Evolutionary conservation across 2,888 invertebrate genomes (phyloP).

Genomic region (Ptychoptera albimana): DNA sequence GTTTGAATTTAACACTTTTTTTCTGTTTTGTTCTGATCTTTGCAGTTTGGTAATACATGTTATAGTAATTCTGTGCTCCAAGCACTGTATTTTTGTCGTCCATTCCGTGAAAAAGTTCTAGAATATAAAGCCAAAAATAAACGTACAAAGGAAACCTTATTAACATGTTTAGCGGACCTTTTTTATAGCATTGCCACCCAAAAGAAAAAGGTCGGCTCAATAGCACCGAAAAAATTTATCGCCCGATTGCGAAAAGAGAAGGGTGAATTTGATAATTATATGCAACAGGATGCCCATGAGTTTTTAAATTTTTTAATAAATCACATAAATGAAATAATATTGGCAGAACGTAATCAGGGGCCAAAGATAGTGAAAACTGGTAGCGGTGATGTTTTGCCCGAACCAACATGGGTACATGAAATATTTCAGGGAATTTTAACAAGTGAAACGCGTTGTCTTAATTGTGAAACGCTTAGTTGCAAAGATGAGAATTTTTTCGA

Average conservation of each 20-base stretch:
- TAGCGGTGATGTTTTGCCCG: conserved; percentile 38
- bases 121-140: conserved; percentile 96
- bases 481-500: conserved; percentile 99
- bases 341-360: conserved; percentile 44
- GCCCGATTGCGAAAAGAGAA: conserved; percentile 96
- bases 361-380: conserved; percentile 15
- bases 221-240: conserved; percentile 99
- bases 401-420: conserved; percentile 99
- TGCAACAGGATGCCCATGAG: conserved; percentile 99
- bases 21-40: conserved; percentile 15
- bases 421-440: conserved; percentile 99
- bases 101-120: conserved; percentile 95
- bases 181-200: conserved; percentile 99
- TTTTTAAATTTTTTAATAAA: conserved; percentile 98
- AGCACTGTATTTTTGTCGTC: conserved; percentile 97
- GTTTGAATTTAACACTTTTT: too few relatives aligned
- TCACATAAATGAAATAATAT: conserved; percentile 93
- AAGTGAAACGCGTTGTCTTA: conserved; percentile 96
- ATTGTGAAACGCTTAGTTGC: conserved; percentile 98
- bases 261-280: conserved; percentile 99
- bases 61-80: conserved; percentile 99
- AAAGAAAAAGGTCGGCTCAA: conserved; percentile 98
- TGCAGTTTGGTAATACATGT: conserved; percentile 98
- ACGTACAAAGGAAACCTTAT: conserved; percentile 87
- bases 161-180: conserved; percentile 95